phyloP scores from a whole-genome alignment of 2,113 vertebrate genomes.

The Brachypodius melanocephalos region DNA sequence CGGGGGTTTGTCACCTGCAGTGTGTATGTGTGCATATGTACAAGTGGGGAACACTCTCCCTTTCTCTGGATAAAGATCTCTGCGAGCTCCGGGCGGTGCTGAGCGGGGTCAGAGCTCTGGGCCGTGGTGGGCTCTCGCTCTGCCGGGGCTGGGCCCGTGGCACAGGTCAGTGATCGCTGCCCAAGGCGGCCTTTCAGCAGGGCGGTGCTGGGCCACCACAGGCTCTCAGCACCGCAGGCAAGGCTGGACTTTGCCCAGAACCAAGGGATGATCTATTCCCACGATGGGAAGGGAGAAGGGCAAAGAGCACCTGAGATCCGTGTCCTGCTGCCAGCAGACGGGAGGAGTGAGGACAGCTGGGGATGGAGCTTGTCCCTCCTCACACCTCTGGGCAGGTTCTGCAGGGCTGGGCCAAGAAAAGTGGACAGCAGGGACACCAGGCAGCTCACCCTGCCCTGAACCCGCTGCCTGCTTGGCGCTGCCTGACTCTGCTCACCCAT shows the following conservation, averaged over 20 bases:
- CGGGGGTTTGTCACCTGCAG: accelerated
- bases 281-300: accelerated
- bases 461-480: neutral
- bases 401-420: neutral
- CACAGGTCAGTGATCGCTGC: neutral
- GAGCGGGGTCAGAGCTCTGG: accelerated
- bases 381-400: neutral
- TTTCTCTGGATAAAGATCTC: accelerated
- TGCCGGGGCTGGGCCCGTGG: neutral
- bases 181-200: neutral
- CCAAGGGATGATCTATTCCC: neutral
- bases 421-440: accelerated
- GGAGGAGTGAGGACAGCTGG: neutral
- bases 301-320: neutral
- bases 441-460: neutral
- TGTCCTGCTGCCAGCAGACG: neutral
- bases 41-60: neutral
- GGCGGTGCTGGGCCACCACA: neutral
- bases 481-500: neutral
- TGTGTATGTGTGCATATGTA: no score
- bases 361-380: neutral
- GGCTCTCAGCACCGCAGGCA: neutral
- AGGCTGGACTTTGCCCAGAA: neutral
- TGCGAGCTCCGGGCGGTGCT: accelerated
- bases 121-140: neutral